Evolutionary conservation across 2,888 invertebrate species (phyloP), one percentile per base, ranked within the genome.

Genomic region (Dynastes grantii): DNA sequence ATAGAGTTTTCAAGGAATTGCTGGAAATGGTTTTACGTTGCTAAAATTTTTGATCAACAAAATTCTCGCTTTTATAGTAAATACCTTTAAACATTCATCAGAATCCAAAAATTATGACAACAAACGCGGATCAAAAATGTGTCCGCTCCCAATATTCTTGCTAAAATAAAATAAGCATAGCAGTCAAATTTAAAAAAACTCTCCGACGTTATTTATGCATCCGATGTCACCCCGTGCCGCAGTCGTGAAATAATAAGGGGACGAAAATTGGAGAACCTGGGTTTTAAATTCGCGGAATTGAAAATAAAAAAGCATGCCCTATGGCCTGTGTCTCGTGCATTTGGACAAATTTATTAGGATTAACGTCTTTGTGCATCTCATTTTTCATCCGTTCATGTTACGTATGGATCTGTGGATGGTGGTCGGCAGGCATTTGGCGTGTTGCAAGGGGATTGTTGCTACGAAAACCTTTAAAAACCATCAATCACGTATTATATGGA

Each of bases 311-410:
- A 29, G 27, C 29, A 63, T 13, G 27, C 22, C 63, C 63, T 32
- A 2, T 32, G n/a, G n/a, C 55, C n/a, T 27, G 29, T 11, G 13
- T n/a, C 32, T 63, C 32, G 63, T 13, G 27, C 63, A 11, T 63
- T 63, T 63, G 11, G n/a, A 29, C 63, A 63, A 63, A 63, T 63
- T 63, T 63, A 63, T 63, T 63, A 63, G 63, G 29, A 63, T 63
- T 63, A 63, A 29, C 13, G 63, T 9, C 29, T 63, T 32, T 63
- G 13, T 63, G 29, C 32, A 63, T 22, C n/a, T 16, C 16, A 55
- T 55, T 16, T 22, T 55, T 55, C n/a, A 55, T 22, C n/a, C 22
- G 22, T 9, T 55, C 16, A 45, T 45, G 45, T 45, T 45, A 45
- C 45, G 11, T 45, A 45, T 45, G 45, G 45, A 45, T 45, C 11